Evolutionary conservation across 2,113 vertebrate species (phyloP).

Genomic region (Loxodonta africana): DNA sequence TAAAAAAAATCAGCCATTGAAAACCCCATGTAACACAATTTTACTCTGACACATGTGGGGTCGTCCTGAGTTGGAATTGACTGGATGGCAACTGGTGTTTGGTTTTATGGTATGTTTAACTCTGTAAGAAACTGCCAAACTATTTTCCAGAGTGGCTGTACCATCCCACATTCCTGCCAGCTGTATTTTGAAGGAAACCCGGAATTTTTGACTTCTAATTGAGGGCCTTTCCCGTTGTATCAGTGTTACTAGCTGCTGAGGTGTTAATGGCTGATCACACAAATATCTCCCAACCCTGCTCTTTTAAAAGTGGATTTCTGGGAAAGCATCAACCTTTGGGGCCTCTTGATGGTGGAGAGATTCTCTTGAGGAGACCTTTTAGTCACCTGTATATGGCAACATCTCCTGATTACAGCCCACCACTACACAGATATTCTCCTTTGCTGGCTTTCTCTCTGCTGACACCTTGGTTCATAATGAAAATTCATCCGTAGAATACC

Average conservation of each 20-base stretch:
- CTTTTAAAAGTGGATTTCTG: background rate
- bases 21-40: too few species aligned
- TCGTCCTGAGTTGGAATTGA: too few species aligned
- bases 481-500: background rate
- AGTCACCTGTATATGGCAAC: too few species aligned
- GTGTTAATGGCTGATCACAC: background rate
- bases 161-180: background rate
- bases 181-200: background rate
- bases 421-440: background rate
- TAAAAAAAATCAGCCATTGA: too few species aligned
- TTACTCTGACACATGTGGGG: too few species aligned
- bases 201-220: background rate
- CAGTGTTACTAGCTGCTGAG: background rate
- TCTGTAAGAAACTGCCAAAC: background rate
- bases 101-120: background rate
- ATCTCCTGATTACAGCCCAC: background rate
- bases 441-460: background rate
- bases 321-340: background rate
- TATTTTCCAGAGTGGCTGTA: too few species aligned
- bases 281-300: background rate
- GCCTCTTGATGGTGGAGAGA: background rate
- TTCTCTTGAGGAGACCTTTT: background rate
- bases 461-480: fast-evolving
- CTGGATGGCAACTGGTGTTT: too few species aligned
- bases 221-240: background rate